Evolutionary conservation across 2,888 invertebrate genomes (phyloP), one percentile per base, ranked within the genome.

Genomic region (Euplagia quadripunctaria): DNA sequence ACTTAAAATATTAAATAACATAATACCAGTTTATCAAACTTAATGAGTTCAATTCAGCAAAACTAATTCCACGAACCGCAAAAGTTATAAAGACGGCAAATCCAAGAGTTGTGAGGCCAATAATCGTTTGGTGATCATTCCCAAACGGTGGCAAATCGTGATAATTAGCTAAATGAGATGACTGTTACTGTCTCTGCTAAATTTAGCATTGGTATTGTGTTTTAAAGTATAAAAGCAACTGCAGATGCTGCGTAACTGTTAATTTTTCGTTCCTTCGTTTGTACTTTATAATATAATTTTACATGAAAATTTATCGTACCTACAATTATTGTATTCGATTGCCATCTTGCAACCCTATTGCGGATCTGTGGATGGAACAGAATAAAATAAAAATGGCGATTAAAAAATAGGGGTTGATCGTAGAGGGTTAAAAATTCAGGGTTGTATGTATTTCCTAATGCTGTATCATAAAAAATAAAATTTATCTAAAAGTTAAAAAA

Each of bases 161-260:
- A 52, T 74, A 74, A 79, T 82, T 81, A 82, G 74, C 61, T 67
- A 79, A 79, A 79, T 55, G 74, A 63, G 69, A 80, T 68, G 66
- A 73, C 80, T 75, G 74, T 82, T 76, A n/a, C 71, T 16, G 12
- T 67, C 72, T 66, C 5, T 31, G 12, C 12, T 12, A 14, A 49
- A 61, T 14, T 67, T 51, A 43, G 49, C 11, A 31, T 11, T 12
- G 41, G 61, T 46, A 61, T 68, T 68, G 46, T 46, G 1, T 4
- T 68, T 42, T 55, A 46, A 46, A 46, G 9, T 31, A 31, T 52
- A 16, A 17, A 8, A 16, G 42, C 12, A 14, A 63, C 7, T 41
- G 8, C 42, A 42, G 42, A 64, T 42, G 3, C 4, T 64, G 42
- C 17, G 9, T n/a, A 17, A 17, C 4, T n/a, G 20, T 64, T 43